Base-by-base conservation (phyloP, 1,140 invertebrate species). In the Drosophila sulfurigaster region DNA sequence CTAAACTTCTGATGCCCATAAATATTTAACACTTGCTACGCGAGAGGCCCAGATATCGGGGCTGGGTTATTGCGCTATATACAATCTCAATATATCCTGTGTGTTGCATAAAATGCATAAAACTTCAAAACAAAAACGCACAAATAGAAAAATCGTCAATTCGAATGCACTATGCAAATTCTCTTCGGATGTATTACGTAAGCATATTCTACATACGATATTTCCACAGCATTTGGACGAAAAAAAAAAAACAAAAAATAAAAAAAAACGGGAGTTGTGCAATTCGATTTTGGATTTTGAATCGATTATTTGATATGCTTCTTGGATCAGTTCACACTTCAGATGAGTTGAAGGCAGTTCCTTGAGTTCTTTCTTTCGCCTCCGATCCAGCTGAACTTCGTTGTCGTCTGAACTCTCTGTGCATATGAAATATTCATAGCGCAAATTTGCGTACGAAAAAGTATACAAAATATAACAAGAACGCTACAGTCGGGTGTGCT, bases 161-260 rank as follows among this genome's bases (percentile, higher is more conserved):
- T 48, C 69, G 49, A 69, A 67, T 63, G 72, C 48, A 41, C 16
- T 57, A 75, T 75, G 58, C 67, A 73, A 83, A 83, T 82, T 6
- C 20, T 25, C 3, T 25, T 25, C 15, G 6, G 32, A 28, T n/a
- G 32, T 13, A 62, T 87, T 87, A 87, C 83, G 80, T 87, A 68
- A 87, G 83, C 73, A 88, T 88, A 69, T 83, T 49, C 80, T 87
- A 87, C 82, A 87, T 87, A 83, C 75, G 54, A 75, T 75, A 78
- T 87, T 72, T 71, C 15, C 62, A 30, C 65, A 68, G 52, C 65
- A 63, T n/a, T 38, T 30, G 20, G 3, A 0, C 3, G 3, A 25
- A 25, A 25, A 25, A 25, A 25, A 25, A 25, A 25, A 25, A 0
- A 20, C 16, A 25, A 25, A 25, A 4, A 25, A 20, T 0, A 20